phyloP scores from a whole-genome alignment of 2,888 invertebrate species.

The Patella ulyssiponensis region DNA sequence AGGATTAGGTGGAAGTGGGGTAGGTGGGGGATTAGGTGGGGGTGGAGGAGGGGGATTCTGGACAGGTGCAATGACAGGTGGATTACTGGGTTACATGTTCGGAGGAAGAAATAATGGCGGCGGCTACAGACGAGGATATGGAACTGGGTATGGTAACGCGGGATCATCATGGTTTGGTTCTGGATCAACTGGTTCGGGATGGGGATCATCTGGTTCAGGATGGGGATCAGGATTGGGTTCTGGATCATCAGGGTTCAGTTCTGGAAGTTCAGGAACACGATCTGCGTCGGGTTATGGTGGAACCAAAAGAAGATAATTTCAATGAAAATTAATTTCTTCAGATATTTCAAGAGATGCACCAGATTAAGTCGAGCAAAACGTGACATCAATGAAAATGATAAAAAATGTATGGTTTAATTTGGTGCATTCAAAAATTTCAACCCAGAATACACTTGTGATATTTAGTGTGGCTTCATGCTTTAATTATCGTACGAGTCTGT shows the following conservation, averaged over 20 bases:
- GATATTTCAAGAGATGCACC: constrained; percentile 3
- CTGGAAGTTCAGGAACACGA: constrained; percentile 43
- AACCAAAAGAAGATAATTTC: constrained; percentile 54
- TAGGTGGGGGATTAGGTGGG: not conserved
- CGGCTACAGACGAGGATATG: constrained; percentile 29
- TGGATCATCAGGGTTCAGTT: constrained; percentile 9
- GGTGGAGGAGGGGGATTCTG: constrained; percentile 56
- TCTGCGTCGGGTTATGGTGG: constrained; percentile 63
- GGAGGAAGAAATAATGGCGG: constrained; percentile 45
- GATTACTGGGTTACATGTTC: constrained; percentile 59
- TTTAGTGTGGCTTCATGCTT: too few species aligned
- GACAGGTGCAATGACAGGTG: constrained; percentile 63
- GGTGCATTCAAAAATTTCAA: too few species aligned
- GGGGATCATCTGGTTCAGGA: not conserved
- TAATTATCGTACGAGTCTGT: too few species aligned
- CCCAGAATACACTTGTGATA: too few species aligned
- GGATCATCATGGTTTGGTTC: constrained; percentile 19
- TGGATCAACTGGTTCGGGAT: constrained; percentile 21
- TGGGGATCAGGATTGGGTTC: constrained; percentile 30
- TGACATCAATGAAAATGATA: too few species aligned
- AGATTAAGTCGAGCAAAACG: too few species aligned
- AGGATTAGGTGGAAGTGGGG: not conserved
- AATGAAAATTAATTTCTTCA: constrained; percentile 1
- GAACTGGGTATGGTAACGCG: constrained; percentile 27
- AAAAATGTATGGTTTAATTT: too few species aligned